Conservation (phyloP, 2,113 vertebrate species). For the Heterotilapia buettikoferi region DNA sequence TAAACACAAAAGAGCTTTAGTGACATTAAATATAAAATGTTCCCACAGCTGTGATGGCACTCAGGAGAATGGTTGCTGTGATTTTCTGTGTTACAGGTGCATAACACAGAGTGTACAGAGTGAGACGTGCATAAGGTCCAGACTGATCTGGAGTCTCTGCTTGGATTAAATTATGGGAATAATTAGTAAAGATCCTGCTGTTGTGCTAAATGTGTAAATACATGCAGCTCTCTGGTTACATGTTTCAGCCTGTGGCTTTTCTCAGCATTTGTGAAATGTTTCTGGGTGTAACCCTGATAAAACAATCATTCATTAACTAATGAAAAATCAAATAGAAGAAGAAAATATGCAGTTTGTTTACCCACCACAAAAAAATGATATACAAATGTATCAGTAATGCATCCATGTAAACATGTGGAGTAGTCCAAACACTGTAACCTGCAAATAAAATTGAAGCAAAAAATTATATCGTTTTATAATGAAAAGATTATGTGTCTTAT, state of each 20-base stretch:
- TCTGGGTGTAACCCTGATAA: not conserved
- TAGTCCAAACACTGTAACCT: not conserved
- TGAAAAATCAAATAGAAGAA: not conserved
- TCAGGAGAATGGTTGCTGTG: not conserved
- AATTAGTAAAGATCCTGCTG: not conserved
- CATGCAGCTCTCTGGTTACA: not conserved
- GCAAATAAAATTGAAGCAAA: not conserved
- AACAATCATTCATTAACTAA: not conserved
- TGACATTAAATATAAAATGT: not conserved
- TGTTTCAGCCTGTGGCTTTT: not conserved
- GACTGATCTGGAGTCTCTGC: not conserved
- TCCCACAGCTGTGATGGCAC: not conserved
- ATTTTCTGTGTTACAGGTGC: not conserved
- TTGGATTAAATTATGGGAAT: not conserved
- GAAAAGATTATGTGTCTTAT: not conserved
- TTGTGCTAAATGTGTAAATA: not conserved
- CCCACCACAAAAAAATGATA: not conserved
- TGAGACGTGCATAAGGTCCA: not conserved
- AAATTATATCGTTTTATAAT: not conserved
- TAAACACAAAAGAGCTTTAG: not conserved
- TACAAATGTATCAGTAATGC: not conserved
- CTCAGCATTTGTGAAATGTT: not conserved
- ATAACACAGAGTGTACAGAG: not conserved
- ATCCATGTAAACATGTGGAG: not conserved
- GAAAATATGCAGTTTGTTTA: not conserved